These are phyloP conservation scores for Sebastes vulpes DNA, from an alignment of 2,797 vertebrate genomes.

Conservation along the genomic window DNA sequence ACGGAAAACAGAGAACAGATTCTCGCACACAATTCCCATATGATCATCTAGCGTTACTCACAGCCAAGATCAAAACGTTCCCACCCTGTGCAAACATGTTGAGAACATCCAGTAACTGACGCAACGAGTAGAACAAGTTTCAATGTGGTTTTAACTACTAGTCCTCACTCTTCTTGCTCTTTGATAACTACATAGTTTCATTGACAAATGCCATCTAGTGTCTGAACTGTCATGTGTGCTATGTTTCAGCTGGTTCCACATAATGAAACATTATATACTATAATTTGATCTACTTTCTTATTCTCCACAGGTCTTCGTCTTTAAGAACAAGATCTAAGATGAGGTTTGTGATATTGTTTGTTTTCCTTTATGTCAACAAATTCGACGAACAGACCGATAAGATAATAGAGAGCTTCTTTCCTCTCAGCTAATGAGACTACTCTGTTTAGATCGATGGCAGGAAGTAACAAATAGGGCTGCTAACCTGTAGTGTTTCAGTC, in stretches of 20 bases:
- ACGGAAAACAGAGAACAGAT: background rate
- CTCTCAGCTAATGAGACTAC: background rate
- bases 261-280: background rate
- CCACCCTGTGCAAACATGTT: background rate
- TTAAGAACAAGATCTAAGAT: background rate
- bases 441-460: background rate
- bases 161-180: background rate
- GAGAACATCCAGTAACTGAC: background rate
- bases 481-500: background rate
- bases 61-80: background rate
- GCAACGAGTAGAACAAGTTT: background rate
- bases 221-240: background rate
- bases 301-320: background rate
- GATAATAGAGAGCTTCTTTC: background rate
- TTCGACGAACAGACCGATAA: background rate
- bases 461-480: background rate
- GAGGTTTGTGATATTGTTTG: background rate
- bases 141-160: background rate
- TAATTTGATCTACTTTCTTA: no score
- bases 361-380: background rate
- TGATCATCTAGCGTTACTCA: background rate
- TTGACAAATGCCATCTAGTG: background rate
- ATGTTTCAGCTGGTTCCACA: background rate
- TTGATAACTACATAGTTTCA: background rate
- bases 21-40: background rate